Base-by-base conservation (phyloP, 2,888 invertebrate genomes). In the Chrysopilus asiliformis region DNA sequence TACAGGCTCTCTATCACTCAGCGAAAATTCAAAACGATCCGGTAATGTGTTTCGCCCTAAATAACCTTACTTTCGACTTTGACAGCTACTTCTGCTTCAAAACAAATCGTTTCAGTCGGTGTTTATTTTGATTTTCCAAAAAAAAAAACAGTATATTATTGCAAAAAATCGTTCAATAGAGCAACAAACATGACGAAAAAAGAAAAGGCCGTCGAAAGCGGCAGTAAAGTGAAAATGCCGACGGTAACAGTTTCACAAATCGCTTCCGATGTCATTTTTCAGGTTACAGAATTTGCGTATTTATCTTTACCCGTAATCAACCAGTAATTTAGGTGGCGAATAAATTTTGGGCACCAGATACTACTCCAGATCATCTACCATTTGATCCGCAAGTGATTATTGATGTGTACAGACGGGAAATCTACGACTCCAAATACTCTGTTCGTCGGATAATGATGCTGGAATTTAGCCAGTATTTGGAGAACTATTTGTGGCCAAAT, bases 401-500 rank as follows among this genome's bases (percentile, higher is more conserved):
- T 53, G 80, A 89, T 49, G 81, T 95, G 48, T 95, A 94, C 55
- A 66, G 72, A 36, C 76, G 80, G 54, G 94, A 95, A 66, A 84
- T 95, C 51, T 71, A 77, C 39, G 80, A 80, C 36, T 79, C 84
- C 50, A 81, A 78, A 53, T 81, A 82, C 60, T 76, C 84, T 9
- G 79, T 83, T 4, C 72, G 87, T n/a, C 75, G 93, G 36, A 84
- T 91, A 43, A 91, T 94, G 81, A 82, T 94, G 72, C 66, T 97
- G 39, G 95, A 97, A 63, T 93, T 94, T 60, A 94, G 93, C 43
- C 97, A 95, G 55, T 98, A 95, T 60, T 61, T 98, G 48, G 98
- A 98, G 63, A 89, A 86, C 54, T 97, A 86, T 60, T 60, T 98
- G 34, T 98, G 97, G 98, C 93, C 94, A 1, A 87, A 95, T 64